Evolutionary conservation across 2,797 vertebrate genomes (phyloP).

Genomic region (Poecilia picta): DNA sequence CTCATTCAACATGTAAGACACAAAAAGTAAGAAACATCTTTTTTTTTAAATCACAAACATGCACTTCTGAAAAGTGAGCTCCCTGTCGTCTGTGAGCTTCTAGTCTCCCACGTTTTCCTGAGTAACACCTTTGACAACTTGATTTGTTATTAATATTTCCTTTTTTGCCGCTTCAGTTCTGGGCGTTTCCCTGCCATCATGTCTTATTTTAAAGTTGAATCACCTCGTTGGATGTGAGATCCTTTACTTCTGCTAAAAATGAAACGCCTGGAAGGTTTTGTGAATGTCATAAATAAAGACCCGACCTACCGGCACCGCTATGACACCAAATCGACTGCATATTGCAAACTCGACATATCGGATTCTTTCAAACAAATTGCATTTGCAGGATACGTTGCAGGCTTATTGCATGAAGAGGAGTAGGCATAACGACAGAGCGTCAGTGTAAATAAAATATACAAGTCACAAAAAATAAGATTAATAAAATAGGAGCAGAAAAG

Average conservation of each 20-base stretch:
- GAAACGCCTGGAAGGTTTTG: constrained; percentile 69
- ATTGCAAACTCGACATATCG: constrained; percentile 60
- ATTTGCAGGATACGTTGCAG: constrained; percentile 71
- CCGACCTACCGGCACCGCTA: constrained; percentile 85
- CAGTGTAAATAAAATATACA: constrained; percentile 78
- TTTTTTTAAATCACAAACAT: constrained; percentile 68
- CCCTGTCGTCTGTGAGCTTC: constrained; percentile 70
- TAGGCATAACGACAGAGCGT: constrained; percentile 72
- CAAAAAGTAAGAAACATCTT: constrained; percentile 66
- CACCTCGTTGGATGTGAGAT: constrained; percentile 81
- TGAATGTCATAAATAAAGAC: constrained; percentile 78
- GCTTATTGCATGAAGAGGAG: constrained; percentile 66
- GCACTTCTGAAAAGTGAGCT: constrained; percentile 70
- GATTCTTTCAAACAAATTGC: constrained; percentile 61
- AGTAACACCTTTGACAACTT: constrained; percentile 87
- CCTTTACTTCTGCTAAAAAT: constrained; percentile 68
- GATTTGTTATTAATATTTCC: constrained; percentile 42
- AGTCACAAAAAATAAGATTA: constrained; percentile 84
- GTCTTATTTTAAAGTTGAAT: constrained; percentile 81
- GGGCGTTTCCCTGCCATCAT: constrained; percentile 92
- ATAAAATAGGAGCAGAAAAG: constrained; percentile 77
- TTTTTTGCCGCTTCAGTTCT: constrained; percentile 88
- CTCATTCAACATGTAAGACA: constrained; percentile 76
- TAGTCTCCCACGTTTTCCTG: constrained; percentile 82
- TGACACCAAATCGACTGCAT: constrained; percentile 71